These are phyloP conservation scores for Pachyseris speciosa DNA, from an alignment of 64 coral and sea anemone species.

Conservation along the genomic window DNA sequence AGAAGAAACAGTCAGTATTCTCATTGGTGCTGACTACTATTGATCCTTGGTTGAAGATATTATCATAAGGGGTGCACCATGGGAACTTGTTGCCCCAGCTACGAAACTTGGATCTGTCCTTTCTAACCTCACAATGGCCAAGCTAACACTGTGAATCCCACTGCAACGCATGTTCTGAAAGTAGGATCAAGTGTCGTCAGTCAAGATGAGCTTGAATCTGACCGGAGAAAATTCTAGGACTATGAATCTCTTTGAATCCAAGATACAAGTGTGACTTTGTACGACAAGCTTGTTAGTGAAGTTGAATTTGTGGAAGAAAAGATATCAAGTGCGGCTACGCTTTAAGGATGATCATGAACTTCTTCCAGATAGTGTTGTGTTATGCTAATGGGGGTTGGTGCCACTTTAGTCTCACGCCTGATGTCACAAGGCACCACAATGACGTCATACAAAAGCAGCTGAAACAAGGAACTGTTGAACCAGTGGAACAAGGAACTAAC, in stretches of 20 bases:
- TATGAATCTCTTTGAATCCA: constrained; percentile 42
- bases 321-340: constrained; percentile 48
- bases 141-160: constrained; percentile 36
- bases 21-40: constrained; percentile 55
- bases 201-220: neutral
- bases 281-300: constrained; percentile 39
- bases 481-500: no score
- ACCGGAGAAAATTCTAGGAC: constrained; percentile 54
- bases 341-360: constrained; percentile 58
- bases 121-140: neutral
- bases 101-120: constrained; percentile 61
- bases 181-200: neutral
- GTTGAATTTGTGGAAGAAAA: constrained; percentile 27
- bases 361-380: constrained; percentile 51
- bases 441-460: constrained; percentile 45
- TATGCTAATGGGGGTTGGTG: neutral
- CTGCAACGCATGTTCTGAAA: constrained; percentile 57
- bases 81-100: constrained; percentile 37
- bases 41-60: constrained; percentile 51
- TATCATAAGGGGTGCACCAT: constrained; percentile 1
- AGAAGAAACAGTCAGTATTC: constrained; percentile 32
- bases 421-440: constrained; percentile 16
- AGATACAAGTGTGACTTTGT: neutral
- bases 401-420: neutral
- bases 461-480: neutral